Conservation (phyloP, 2,888 invertebrate species). For the Cistogaster globosa region DNA sequence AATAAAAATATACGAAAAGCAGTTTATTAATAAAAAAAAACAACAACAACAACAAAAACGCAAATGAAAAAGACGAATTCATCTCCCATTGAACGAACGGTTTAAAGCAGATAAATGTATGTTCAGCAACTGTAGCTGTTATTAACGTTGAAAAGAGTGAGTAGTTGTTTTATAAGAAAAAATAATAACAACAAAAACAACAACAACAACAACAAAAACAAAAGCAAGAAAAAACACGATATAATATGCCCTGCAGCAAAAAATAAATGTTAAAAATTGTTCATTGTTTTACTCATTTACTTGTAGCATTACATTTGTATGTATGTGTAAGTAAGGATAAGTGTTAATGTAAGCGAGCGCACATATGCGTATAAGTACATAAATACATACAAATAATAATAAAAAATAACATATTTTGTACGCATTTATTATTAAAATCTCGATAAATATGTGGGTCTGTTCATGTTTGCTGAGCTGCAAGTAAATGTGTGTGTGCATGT, state of each 20-base stretch:
- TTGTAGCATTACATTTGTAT: not conserved
- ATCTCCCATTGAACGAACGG: not conserved
- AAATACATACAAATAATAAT: constrained; percentile 4
- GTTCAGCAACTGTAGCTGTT: constrained; percentile 4
- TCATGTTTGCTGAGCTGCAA: too few species aligned
- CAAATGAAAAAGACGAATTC: not conserved
- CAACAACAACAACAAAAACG: too few species aligned
- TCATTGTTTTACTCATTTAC: constrained; percentile 45
- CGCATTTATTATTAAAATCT: constrained; percentile 51
- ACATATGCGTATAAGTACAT: not conserved
- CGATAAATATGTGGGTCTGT: constrained; percentile 34
- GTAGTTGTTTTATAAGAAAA: constrained; percentile 26
- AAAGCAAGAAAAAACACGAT: constrained; percentile 12
- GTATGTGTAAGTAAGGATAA: constrained; percentile 2
- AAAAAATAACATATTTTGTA: constrained; percentile 33
- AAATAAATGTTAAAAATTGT: constrained; percentile 66
- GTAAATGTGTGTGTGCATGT: not conserved
- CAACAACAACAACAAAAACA: not conserved
- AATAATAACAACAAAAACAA: not conserved
- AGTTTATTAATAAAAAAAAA: not conserved
- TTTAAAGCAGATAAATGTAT: not conserved
- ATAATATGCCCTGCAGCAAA: constrained; percentile 58
- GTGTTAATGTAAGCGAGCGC: constrained; percentile 33
- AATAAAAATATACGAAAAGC: not conserved
- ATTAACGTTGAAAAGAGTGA: not conserved